Percentiles rank a stretch among this genome's conserved stretches.
phyloP scores from a whole-genome alignment of 2,797 vertebrate species.

The Parauchenoglanis punctatus region DNA sequence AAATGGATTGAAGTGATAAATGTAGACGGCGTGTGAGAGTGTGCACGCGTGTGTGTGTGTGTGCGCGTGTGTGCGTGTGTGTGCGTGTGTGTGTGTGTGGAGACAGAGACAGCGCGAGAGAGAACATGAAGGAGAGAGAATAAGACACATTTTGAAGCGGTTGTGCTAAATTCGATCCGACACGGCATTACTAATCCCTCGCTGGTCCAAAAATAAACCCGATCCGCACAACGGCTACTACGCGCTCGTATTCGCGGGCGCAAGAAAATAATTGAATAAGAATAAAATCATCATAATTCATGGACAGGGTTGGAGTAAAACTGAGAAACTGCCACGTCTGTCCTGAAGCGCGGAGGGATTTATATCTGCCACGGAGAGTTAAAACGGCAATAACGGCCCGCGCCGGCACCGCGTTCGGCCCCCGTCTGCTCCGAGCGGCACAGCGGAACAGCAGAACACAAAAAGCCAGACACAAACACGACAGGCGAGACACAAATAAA shows the following conservation, averaged over 20 bases:
- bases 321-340: constrained; percentile 18
- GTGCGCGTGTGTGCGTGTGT: background rate
- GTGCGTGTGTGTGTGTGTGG: background rate
- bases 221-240: background rate
- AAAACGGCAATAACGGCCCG: background rate
- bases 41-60: constrained; percentile 14
- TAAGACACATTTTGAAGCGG: constrained; percentile 12
- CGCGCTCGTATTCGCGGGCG: background rate
- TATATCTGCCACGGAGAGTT: constrained; percentile 7
- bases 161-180: constrained; percentile 31
- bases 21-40: constrained; percentile 23
- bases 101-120: background rate
- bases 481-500: background rate
- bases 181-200: constrained; percentile 32
- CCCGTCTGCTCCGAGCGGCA: background rate
- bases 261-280: background rate
- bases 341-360: constrained; percentile 25
- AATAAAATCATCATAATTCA: constrained; percentile 8
- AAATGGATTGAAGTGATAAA: constrained; percentile 49
- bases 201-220: constrained; percentile 26
- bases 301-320: background rate
- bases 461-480: background rate
- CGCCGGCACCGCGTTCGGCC: background rate
- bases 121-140: background rate
- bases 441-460: background rate